Conservation (phyloP, 2,888 invertebrate species). For the Druceiella hillmani region DNA sequence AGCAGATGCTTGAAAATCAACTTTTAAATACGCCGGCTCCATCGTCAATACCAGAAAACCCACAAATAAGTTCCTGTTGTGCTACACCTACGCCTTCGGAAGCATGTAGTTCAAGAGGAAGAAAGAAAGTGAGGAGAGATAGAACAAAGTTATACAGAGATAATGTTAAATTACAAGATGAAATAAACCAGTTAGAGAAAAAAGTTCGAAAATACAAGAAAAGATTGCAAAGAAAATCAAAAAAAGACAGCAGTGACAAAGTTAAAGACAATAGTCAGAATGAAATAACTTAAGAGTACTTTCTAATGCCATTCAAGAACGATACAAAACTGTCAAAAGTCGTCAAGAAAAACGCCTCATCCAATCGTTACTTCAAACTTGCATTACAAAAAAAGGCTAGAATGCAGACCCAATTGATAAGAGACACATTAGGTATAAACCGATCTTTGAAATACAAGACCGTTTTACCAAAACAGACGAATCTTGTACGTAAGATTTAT, state of each 20-base stretch:
- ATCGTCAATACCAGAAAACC: no score
- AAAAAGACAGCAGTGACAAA: no score
- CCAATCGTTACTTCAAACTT: constrained; percentile 11
- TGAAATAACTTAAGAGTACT: no score
- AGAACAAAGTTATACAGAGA: constrained; percentile 13
- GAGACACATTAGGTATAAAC: constrained; percentile 6
- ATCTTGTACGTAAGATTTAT: constrained; percentile 9
- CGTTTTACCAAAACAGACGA: constrained; percentile 9
- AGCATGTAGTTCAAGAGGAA: constrained; percentile 13
- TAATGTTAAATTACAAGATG: constrained; percentile 9
- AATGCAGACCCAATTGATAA: no score
- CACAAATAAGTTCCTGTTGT: constrained; percentile 1
- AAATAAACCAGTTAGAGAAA: constrained; percentile 12
- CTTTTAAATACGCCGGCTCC: constrained; percentile 14
- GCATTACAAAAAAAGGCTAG: constrained; percentile 14
- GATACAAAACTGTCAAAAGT: constrained; percentile 11
- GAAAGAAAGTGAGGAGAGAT: constrained; percentile 12
- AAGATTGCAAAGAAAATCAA: no score
- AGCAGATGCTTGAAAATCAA: constrained; percentile 17
- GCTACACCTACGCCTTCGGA: constrained; percentile 6
- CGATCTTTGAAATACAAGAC: constrained; percentile 9
- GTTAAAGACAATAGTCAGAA: no score
- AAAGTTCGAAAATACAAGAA: constrained; percentile 11
- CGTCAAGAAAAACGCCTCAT: constrained; percentile 10
- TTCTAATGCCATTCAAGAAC: constrained; percentile 16